Conservation (phyloP, 2,888 invertebrate genomes). For the Pterostichus madidus region DNA sequence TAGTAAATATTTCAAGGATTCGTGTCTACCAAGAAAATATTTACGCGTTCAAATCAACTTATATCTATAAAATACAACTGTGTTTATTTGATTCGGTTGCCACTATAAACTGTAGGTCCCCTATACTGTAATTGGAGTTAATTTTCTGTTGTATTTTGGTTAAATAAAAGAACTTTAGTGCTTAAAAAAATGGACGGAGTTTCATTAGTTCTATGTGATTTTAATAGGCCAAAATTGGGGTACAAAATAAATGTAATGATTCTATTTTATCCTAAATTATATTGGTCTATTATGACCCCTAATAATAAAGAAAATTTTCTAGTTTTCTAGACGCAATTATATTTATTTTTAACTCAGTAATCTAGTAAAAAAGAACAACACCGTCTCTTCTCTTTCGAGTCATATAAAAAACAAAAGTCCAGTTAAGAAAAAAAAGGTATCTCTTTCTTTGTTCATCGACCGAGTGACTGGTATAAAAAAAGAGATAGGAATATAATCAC, state of each 20-base stretch:
- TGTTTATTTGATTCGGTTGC: too few relatives aligned
- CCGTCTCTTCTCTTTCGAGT: conserved; percentile 36
- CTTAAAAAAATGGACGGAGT: too few relatives aligned
- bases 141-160: too few relatives aligned
- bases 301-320: conserved; percentile 15
- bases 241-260: background rate
- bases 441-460: conserved; percentile 22
- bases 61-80: too few relatives aligned
- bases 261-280: conserved; percentile 33
- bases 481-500: conserved; percentile 63
- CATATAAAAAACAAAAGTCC: conserved; percentile 60
- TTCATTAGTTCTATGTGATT: background rate
- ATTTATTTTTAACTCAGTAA: conserved; percentile 35
- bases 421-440: conserved; percentile 62
- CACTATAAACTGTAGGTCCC: too few relatives aligned
- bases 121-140: too few relatives aligned
- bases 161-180: too few relatives aligned
- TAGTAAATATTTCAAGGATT: too few relatives aligned
- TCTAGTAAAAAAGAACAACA: conserved; percentile 25
- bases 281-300: conserved; percentile 42
- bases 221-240: conserved; percentile 23
- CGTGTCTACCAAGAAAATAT: too few relatives aligned
- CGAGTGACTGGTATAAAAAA: conserved; percentile 37
- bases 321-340: conserved; percentile 41
- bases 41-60: too few relatives aligned